Conservation (phyloP, 2,888 invertebrate genomes). For the Cotesia congregata region DNA sequence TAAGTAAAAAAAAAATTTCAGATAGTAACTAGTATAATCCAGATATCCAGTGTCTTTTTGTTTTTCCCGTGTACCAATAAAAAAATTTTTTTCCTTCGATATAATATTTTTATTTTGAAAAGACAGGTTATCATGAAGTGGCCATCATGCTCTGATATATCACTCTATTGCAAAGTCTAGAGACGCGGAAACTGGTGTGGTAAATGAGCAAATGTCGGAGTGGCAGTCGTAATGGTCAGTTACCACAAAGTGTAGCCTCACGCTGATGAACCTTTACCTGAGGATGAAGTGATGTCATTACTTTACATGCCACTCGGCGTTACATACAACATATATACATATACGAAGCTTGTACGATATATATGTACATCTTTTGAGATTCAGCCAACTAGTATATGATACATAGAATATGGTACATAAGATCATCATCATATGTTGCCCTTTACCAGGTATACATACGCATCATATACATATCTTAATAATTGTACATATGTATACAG, state of each 20-base stretch:
- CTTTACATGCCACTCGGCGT: conserved; percentile 4
- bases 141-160: not conserved
- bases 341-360: not conserved
- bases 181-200: conserved; percentile 2
- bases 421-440: not conserved
- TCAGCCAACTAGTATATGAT: not conserved
- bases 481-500: not conserved
- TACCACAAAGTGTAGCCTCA: conserved; percentile 34
- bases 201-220: conserved; percentile 19
- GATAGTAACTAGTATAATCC: no score
- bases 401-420: not conserved
- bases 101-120: not conserved
- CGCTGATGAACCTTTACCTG: conserved; percentile 42
- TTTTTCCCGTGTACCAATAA: no score
- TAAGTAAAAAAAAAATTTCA: no score
- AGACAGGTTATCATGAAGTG: not conserved
- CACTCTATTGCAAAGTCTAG: not conserved
- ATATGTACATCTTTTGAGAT: not conserved
- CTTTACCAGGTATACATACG: not conserved
- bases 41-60: no score
- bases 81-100: not conserved
- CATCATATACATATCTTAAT: not conserved
- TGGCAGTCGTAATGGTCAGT: conserved; percentile 30
- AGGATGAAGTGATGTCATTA: conserved; percentile 35
- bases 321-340: not conserved